Base-by-base conservation (phyloP, 2,797 vertebrate species). In the Sebastes cheni region DNA sequence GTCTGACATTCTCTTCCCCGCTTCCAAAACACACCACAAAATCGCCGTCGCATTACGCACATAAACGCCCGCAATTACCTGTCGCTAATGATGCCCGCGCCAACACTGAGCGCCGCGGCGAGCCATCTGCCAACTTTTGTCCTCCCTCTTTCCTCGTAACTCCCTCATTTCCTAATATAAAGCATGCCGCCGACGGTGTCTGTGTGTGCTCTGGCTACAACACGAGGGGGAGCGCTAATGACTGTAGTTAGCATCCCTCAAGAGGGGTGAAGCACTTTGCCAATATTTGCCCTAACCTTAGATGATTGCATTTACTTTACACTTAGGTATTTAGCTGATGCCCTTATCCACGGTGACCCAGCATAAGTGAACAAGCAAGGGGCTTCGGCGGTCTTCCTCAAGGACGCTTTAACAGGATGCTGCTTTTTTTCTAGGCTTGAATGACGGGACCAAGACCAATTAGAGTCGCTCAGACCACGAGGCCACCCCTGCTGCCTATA, bases 21-120 rank as follows among this genome's bases (percentile, higher is more conserved):
- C 81, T 75, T 85, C n/a, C 29, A 46, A 46, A 12, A 36, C 77
- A 34, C 77, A 46, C 79, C 75, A 67, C 71, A 55, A 81, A 81
- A 78, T 89, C 75, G 69, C 75, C 29, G 75, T 62, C 70, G 52
- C 67, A 67, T 87, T 79, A 89, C 59, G 71, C 79, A 74, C 88
- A 59, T 91, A 91, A 95, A 93, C 71, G 88, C 84, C 86, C 75
- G 82, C 84, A 88, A 92, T 94, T 94, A 94, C 85, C 87, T 87
- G 87, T 61, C 64, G 72, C 90, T 92, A 93, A 94, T 85, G 83
- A 92, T 50, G 87, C 91, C 84, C 77, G 46, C 52, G 76, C 66
- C 68, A 56, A 67, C 79, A 20, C 81, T 76, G 39, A 77, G 83
- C 78, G 20, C 83, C 80, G n/a, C 78, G 27, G 82, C 80, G 54